Percentiles rank a stretch among this genome's conserved stretches.
phyloP scores from a whole-genome alignment of 2,888 invertebrate species.

The Pandemis heparana region DNA sequence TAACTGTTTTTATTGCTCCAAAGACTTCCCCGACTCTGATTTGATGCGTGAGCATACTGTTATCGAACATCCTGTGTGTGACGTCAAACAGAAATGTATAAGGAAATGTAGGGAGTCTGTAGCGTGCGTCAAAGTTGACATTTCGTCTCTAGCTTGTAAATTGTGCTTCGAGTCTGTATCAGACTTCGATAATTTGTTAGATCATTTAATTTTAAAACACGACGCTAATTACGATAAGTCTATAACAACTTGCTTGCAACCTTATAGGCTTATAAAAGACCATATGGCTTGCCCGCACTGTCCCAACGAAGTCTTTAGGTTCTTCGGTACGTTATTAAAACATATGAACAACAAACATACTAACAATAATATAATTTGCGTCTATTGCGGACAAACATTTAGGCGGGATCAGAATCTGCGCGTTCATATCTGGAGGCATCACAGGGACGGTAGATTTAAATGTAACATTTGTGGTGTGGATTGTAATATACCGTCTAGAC shows the following conservation, averaged over 20 bases:
- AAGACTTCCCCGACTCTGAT: slow-evolving; percentile 77
- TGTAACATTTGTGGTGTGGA: slow-evolving; percentile 74
- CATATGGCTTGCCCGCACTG: slow-evolving; percentile 77
- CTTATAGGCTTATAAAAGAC: slow-evolving; percentile 73
- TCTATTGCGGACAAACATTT: slow-evolving; percentile 78
- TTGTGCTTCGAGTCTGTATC: slow-evolving; percentile 72
- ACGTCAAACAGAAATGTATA: slow-evolving; percentile 75
- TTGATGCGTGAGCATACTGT: slow-evolving; percentile 74
- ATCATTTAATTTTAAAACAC: slow-evolving; percentile 75
- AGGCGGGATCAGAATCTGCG: slow-evolving; percentile 77
- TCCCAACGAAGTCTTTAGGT: slow-evolving; percentile 71
- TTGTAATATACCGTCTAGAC: slow-evolving; percentile 76
- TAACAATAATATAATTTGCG: slow-evolving; percentile 78
- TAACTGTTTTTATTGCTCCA: slow-evolving; percentile 80
- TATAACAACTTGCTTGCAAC: slow-evolving; percentile 76
- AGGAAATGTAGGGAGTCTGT: slow-evolving; percentile 77
- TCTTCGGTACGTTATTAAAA: slow-evolving; percentile 77
- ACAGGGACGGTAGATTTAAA: slow-evolving; percentile 75
- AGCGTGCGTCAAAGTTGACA: slow-evolving; percentile 78
- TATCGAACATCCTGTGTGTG: slow-evolving; percentile 72
- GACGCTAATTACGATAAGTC: slow-evolving; percentile 75
- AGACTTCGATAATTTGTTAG: slow-evolving; percentile 68
- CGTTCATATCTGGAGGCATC: slow-evolving; percentile 79
- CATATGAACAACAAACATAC: slow-evolving; percentile 79
- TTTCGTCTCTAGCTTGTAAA: slow-evolving; percentile 74